Conservation (phyloP, 2,113 vertebrate species). For the Sapajus apella region DNA sequence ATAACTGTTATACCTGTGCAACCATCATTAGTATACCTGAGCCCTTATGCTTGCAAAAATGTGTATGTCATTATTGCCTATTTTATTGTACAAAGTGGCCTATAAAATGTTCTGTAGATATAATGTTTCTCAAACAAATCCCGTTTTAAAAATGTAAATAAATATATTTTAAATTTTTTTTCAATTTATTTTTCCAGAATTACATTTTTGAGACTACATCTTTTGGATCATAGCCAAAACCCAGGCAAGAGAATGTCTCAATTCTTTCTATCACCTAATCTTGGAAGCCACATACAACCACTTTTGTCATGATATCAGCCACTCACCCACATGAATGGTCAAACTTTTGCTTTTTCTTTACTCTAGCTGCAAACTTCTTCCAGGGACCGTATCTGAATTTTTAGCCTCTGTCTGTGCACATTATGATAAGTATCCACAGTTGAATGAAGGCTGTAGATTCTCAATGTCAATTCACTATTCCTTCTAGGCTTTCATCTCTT, state of each 20-base stretch:
- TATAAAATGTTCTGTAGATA: neutral
- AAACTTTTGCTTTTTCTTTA: neutral
- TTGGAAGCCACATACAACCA: neutral
- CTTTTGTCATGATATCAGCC: neutral
- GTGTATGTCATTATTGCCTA: neutral
- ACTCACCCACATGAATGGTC: neutral
- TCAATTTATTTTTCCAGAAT: neutral
- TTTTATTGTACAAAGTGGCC: neutral
- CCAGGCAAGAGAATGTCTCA: neutral
- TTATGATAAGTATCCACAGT: neutral
- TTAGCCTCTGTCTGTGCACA: neutral
- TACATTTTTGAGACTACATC: neutral
- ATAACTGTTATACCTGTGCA: neutral
- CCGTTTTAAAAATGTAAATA: neutral
- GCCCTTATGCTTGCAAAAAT: neutral
- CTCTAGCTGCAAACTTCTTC: neutral
- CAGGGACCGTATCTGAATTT: neutral
- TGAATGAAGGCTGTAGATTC: neutral
- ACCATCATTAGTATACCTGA: neutral
- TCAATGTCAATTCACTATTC: neutral
- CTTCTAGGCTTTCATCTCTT: neutral
- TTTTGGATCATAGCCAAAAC: neutral
- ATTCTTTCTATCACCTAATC: neutral
- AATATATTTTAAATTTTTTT: neutral
- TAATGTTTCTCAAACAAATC: neutral